These are phyloP conservation scores for Pseudochaenichthys georgianus DNA, from an alignment of 2,797 vertebrate genomes.

Conservation along the genomic window DNA sequence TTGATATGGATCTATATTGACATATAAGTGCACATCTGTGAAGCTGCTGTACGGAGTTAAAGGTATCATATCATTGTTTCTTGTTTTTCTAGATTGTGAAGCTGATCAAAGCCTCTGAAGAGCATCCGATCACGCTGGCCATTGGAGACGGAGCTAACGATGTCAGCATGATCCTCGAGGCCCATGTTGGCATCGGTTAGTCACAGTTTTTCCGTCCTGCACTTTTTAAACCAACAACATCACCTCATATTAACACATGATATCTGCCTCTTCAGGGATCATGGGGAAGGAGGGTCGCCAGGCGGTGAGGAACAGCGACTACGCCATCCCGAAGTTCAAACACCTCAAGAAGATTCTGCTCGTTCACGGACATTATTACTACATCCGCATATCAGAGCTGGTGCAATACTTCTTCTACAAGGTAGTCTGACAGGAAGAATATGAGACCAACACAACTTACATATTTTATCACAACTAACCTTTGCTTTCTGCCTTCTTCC, in stretches of 20 bases:
- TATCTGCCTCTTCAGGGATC: constrained; percentile 83
- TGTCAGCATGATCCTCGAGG: constrained; percentile 99
- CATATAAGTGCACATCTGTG: too few species aligned
- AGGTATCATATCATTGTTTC: too few species aligned
- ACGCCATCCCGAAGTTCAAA: constrained; percentile 97
- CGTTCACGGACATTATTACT: constrained; percentile 97
- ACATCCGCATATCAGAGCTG: constrained; percentile 95
- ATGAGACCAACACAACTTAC: too few species aligned
- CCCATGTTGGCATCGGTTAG: constrained; percentile 97
- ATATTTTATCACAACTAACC: neutral
- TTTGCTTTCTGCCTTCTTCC: constrained; percentile 33
- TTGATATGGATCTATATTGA: too few species aligned
- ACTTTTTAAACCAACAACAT: too few species aligned
- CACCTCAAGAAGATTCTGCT: constrained; percentile 98
- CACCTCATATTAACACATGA: neutral
- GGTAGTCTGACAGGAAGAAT: constrained; percentile 75
- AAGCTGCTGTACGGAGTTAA: neutral
- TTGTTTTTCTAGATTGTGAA: constrained; percentile 91
- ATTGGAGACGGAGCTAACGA: constrained; percentile 97
- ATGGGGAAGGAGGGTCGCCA: constrained; percentile 98
- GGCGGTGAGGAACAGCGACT: constrained; percentile 97
- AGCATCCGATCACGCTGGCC: constrained; percentile 95
- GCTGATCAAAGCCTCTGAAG: constrained; percentile 94
- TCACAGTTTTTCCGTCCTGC: too few species aligned
- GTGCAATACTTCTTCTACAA: constrained; percentile 99